phyloP scores from a whole-genome alignment of 1,140 invertebrate species.

The Trichonephila clavipes region DNA sequence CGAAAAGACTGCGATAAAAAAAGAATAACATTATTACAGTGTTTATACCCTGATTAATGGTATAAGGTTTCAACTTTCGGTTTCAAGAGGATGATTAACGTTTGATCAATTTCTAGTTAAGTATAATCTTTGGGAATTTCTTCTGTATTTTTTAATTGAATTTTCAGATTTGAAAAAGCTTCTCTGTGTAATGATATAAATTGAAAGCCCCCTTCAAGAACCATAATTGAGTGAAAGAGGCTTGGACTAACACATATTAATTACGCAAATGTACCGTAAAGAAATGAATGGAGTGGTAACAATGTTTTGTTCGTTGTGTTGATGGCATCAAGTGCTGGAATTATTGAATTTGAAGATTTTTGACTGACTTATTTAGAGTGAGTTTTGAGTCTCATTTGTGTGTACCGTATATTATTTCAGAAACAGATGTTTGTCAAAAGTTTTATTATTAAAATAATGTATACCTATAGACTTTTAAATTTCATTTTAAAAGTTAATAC shows the following conservation, averaged over 20 bases:
- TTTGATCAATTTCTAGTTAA: constrained; percentile 9
- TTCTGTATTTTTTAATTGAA: not conserved
- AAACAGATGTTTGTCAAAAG: too few relatives aligned
- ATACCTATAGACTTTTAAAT: too few relatives aligned
- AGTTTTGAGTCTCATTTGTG: too few relatives aligned
- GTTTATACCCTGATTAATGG: constrained; percentile 71
- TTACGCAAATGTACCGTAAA: not conserved
- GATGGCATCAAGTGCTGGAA: not conserved
- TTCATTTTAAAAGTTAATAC: too few relatives aligned
- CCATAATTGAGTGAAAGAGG: not conserved
- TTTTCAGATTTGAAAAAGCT: constrained; percentile 2
- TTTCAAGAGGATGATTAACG: constrained; percentile 63
- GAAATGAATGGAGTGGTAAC: not conserved
- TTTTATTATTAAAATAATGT: too few relatives aligned
- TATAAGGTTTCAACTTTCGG: constrained; percentile 50
- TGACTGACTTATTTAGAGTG: too few relatives aligned
- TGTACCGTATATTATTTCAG: too few relatives aligned
- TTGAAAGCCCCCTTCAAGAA: not conserved
- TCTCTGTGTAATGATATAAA: not conserved
- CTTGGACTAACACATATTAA: not conserved
- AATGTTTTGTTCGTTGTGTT: not conserved
- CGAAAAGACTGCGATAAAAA: constrained; percentile 19
- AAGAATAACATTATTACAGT: constrained; percentile 73
- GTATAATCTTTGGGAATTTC: not conserved
- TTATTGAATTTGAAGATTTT: not conserved